A percentile compares a stretch with the other conserved stretches of the same genome.
These are phyloP conservation scores for Cheirogaleus major DNA, from an alignment of 2,797 vertebrate genomes.

Conservation along the genomic window DNA sequence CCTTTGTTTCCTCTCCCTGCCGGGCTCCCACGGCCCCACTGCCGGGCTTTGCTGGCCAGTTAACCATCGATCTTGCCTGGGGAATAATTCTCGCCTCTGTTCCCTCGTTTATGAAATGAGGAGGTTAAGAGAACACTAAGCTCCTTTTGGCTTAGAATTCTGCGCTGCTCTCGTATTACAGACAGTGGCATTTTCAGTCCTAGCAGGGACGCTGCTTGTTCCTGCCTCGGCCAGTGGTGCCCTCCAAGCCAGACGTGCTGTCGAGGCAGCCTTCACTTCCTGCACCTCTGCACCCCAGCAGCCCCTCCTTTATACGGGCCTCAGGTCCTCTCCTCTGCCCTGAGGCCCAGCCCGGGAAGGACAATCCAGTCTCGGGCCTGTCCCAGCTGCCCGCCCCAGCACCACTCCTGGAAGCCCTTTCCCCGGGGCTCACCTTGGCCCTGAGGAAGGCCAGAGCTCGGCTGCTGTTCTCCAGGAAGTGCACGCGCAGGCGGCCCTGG, in stretches of 20 bases:
- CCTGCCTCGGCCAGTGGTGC: not conserved
- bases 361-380: no score
- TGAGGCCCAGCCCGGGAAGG: not conserved
- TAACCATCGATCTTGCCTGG: not conserved
- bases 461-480: slow-evolving; percentile 95
- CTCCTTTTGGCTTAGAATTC: not conserved
- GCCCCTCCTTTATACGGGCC: not conserved
- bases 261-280: not conserved
- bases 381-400: not conserved
- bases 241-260: not conserved
- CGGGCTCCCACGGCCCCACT: not conserved
- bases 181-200: not conserved
- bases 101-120: not conserved
- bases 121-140: not conserved
- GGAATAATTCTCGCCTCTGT: not conserved
- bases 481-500: slow-evolving; percentile 88
- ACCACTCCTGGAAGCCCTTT: not conserved
- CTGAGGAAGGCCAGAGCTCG: slow-evolving; percentile 93
- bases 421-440: slow-evolving; percentile 86
- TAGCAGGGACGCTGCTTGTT: not conserved
- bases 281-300: not conserved
- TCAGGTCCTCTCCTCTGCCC: not conserved
- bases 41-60: not conserved
- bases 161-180: not conserved
- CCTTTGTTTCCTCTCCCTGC: not conserved